A percentile compares a stretch with the other conserved stretches of the same genome.
These are phyloP conservation scores for Papilio dardanus DNA, from an alignment of 1,140 invertebrate species.

Conservation along the genomic window DNA sequence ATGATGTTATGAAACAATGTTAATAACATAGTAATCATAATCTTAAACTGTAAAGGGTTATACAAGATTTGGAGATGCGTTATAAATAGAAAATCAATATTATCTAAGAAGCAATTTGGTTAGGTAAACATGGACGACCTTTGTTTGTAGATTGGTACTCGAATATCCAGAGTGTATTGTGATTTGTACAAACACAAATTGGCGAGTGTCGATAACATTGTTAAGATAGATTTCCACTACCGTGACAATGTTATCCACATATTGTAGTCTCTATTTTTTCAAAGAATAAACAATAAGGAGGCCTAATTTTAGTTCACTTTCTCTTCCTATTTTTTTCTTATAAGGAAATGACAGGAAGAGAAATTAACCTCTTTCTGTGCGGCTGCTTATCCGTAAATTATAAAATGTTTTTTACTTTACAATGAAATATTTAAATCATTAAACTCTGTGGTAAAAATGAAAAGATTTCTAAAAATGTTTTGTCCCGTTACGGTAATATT, in stretches of 20 bases:
- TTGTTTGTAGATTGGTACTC: neutral
- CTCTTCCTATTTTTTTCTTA: no score
- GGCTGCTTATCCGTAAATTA: no score
- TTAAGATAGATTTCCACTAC: neutral
- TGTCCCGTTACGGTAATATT: neutral
- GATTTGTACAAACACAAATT: slow-evolving; percentile 10
- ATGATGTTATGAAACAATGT: neutral
- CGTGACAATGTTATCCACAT: no score
- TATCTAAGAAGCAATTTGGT: neutral
- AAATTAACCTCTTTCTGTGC: no score
- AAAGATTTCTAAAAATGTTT: neutral
- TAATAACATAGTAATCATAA: neutral
- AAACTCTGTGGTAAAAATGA: neutral
- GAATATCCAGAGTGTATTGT: neutral
- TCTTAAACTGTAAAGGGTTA: neutral
- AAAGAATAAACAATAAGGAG: no score
- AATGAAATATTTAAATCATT: no score
- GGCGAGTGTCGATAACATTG: neutral
- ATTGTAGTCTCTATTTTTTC: no score
- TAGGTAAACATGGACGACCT: slow-evolving; percentile 6
- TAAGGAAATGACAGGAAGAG: no score
- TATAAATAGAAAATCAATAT: slow-evolving; percentile 21
- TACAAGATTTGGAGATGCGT: neutral
- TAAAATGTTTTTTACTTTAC: neutral
- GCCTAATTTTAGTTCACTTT: no score